Evolutionary conservation across 1,140 invertebrate genomes (phyloP).

Genomic region (Calephelis nemesis): DNA sequence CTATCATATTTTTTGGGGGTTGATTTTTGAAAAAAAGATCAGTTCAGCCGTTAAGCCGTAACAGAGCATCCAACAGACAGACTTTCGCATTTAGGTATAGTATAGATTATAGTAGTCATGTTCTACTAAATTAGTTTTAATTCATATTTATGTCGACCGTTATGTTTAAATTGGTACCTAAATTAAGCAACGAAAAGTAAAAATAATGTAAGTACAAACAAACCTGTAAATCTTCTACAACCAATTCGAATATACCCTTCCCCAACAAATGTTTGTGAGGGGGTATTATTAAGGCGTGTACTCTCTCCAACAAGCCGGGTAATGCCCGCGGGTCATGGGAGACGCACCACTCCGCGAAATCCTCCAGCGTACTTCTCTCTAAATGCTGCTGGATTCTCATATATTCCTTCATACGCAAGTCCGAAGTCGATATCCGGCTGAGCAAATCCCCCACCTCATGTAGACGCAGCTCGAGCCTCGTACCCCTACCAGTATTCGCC

Average conservation of each 20-base stretch:
- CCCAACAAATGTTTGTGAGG: conserved; percentile 58
- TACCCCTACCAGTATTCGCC: conserved; percentile 60
- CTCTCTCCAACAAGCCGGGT: conserved; percentile 82
- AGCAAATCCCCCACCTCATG: conserved; percentile 81
- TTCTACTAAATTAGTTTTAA: too few species aligned
- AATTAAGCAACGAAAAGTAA: neutral
- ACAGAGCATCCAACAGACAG: too few species aligned
- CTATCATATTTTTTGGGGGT: too few species aligned
- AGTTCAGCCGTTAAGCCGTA: too few species aligned
- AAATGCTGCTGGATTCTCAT: conserved; percentile 71
- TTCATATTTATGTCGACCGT: neutral
- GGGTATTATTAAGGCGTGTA: conserved; percentile 82
- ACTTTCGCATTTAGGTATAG: too few species aligned
- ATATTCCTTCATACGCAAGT: conserved; percentile 80
- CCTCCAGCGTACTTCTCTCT: conserved; percentile 83
- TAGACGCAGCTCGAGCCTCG: conserved; percentile 78
- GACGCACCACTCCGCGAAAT: conserved; percentile 84
- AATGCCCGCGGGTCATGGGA: conserved; percentile 82
- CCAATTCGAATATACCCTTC: conserved; percentile 69
- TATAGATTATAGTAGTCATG: too few species aligned
- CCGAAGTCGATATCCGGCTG: conserved; percentile 79
- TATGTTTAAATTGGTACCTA: neutral
- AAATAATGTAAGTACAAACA: neutral
- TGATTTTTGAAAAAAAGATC: too few species aligned
- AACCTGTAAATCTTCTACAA: conserved; percentile 79